These are phyloP conservation scores for Sipha maydis DNA, from an alignment of 2,888 invertebrate genomes.

Conservation along the genomic window DNA sequence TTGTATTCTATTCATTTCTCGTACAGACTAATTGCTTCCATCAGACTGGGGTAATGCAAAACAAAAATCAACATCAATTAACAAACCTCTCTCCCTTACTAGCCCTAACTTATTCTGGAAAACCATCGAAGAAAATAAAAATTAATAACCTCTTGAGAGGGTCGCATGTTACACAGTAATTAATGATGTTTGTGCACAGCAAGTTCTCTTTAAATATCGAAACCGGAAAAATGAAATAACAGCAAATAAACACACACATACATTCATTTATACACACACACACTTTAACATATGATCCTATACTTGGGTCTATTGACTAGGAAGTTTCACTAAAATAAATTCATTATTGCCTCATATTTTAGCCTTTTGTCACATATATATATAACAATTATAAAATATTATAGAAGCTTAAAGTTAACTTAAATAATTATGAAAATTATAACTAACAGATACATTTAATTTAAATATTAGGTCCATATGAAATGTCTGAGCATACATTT, in stretches of 20 bases:
- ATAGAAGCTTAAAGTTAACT: background rate
- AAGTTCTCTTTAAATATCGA: constrained; percentile 47
- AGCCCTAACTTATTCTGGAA: background rate
- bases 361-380: background rate
- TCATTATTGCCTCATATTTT: background rate
- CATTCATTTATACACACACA: background rate
- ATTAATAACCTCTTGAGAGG: constrained; percentile 54
- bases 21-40: constrained; percentile 36
- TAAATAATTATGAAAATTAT: too few species aligned
- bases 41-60: constrained; percentile 9
- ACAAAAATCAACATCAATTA: constrained; percentile 58
- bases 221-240: constrained; percentile 52
- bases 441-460: too few species aligned
- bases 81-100: background rate
- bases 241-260: background rate
- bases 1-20: constrained; percentile 34
- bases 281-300: background rate
- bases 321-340: constrained; percentile 1
- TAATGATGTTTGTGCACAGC: constrained; percentile 25
- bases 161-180: constrained; percentile 48
- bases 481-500: too few species aligned
- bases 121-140: constrained; percentile 48
- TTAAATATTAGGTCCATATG: too few species aligned
- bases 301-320: background rate
- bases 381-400: background rate